Base-by-base conservation (phyloP, 1,140 invertebrate genomes). In the Oryctes rhinoceros region DNA sequence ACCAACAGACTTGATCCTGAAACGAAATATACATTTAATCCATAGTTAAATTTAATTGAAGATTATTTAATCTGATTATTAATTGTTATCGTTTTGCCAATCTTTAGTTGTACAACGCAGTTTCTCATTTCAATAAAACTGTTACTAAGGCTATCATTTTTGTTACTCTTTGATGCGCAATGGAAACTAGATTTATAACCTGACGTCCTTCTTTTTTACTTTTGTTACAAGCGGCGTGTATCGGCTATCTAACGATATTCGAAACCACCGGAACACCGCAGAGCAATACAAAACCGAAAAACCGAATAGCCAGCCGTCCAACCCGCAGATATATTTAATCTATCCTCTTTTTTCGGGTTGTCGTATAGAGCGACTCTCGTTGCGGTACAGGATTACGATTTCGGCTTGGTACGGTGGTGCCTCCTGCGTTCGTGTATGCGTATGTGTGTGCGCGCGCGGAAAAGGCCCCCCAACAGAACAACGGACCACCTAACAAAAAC, bases 401-500 rank as follows among this genome's bases (percentile, higher is more conserved):
- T 30, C 24, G 24, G 24, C 24, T 30, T 30, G 24, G 24, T 71
- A 20, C n/a, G 62, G n/a, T n/a, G n/a, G n/a, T n/a, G n/a, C n/a
- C n/a, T 67, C 24, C n/a, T 30, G 35, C 11, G 65, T 71, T 30
- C 65, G 65, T 30, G 65, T 24, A 20, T 67, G 10, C 24, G 18
- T 11, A 4, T 10, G 65, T 71, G 35, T 24, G 24, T 24, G 65
- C 65, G 65, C 65, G 20, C 65, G 20, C 65, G 24, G 65, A 71
- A 71, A 71, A 24, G 35, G 53, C 53, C 65, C 65, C 24, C 65
- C 65, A 37, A 71, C 65, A 24, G 65, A 71, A 71, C 76, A 78
- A 80, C 78, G 80, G 82, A 85, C 84, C 82, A 83, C 84, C 81
- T 83, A 83, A 83, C 82, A 82, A 83, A 84, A 85, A 83, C 84